Evolutionary conservation across 2,888 invertebrate species (phyloP).

Genomic region (Ornithoptera alexandrae): DNA sequence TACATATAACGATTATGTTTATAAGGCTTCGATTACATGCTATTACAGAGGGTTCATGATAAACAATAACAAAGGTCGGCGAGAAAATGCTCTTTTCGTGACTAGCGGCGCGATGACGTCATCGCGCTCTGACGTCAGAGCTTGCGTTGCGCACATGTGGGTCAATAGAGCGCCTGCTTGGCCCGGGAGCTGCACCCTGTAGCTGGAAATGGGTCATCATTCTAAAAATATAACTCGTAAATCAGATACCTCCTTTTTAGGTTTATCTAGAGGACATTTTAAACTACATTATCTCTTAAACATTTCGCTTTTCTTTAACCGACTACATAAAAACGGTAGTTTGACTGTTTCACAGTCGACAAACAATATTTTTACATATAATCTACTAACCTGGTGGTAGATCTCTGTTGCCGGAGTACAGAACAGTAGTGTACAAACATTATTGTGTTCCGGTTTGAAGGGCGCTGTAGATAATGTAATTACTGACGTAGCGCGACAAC

Average conservation of each 20-base stretch:
- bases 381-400: no score
- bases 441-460: no score
- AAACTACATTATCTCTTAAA: no score
- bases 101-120: conserved; percentile 57
- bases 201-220: conserved; percentile 67
- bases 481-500: no score
- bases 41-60: conserved; percentile 2
- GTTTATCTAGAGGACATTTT: conserved; percentile 32
- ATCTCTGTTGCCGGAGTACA: no score
- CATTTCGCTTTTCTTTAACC: no score
- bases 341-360: no score
- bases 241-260: conserved; percentile 42
- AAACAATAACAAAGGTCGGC: conserved; percentile 27
- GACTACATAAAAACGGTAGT: no score
- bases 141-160: conserved; percentile 64
- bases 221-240: conserved; percentile 60
- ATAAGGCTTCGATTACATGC: background rate
- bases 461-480: no score
- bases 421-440: no score
- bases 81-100: conserved; percentile 44
- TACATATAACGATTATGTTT: background rate
- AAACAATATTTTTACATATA: no score
- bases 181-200: conserved; percentile 61
- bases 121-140: conserved; percentile 65
- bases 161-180: conserved; percentile 67